Evolutionary conservation across 2,888 invertebrate species (phyloP).

Genomic region (Lithophane semibrunnea): DNA sequence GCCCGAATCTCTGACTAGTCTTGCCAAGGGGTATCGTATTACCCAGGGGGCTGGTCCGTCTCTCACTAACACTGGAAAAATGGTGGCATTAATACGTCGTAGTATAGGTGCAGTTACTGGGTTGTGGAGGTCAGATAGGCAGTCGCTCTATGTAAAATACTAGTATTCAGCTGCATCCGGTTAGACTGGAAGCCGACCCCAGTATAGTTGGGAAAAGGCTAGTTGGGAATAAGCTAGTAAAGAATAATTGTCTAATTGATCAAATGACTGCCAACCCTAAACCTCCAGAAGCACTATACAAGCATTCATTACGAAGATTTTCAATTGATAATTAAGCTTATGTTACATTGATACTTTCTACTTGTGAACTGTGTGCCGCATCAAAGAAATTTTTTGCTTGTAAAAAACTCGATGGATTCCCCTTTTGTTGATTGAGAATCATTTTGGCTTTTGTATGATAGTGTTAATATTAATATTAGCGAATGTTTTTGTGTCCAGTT

Average conservation of each 20-base stretch:
- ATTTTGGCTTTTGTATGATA: constrained; percentile 34
- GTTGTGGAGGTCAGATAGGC: too few species aligned
- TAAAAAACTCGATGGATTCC: constrained; percentile 57
- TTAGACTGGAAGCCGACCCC: too few species aligned
- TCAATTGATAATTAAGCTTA: constrained; percentile 89
- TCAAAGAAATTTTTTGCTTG: constrained; percentile 77
- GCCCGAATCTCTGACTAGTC: too few species aligned
- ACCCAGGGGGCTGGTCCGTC: too few species aligned
- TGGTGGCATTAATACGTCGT: too few species aligned
- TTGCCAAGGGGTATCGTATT: too few species aligned
- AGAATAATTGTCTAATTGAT: neutral
- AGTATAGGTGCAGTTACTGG: too few species aligned
- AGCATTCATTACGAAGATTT: constrained; percentile 84
- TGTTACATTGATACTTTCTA: constrained; percentile 84
- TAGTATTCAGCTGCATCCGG: too few species aligned
- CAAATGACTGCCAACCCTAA: constrained; percentile 51
- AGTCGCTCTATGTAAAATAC: too few species aligned
- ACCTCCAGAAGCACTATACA: constrained; percentile 62
- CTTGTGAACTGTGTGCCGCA: constrained; percentile 55
- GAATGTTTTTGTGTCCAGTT: constrained; percentile 34
- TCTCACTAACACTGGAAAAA: too few species aligned
- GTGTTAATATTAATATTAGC: constrained; percentile 50
- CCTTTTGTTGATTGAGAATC: constrained; percentile 53
- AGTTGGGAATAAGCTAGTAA: neutral
- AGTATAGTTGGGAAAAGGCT: too few species aligned